phyloP scores from a whole-genome alignment of 2,113 vertebrate species.

The Polypterus bichir region DNA sequence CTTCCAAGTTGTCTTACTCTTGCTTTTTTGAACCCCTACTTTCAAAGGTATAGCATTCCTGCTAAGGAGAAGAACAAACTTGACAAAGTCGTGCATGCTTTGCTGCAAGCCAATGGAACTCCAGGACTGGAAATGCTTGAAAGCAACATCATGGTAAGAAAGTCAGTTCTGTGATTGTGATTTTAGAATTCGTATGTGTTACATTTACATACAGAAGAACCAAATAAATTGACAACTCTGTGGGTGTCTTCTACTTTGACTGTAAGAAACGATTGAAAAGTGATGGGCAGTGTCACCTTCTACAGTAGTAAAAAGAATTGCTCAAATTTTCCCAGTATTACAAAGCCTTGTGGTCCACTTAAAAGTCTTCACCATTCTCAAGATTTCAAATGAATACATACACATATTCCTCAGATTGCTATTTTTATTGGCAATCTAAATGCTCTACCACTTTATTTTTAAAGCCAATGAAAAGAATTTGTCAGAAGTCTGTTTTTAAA shows the following conservation, averaged over 20 bases:
- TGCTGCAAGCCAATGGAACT: constrained; percentile 96
- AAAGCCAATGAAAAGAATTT: no score
- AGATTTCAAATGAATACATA: no score
- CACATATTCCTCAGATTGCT: no score
- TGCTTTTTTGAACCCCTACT: no score
- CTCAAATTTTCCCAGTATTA: no score
- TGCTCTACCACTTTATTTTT: no score
- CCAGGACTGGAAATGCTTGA: constrained; percentile 97
- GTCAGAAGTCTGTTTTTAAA: no score
- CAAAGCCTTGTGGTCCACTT: no score
- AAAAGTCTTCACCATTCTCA: no score
- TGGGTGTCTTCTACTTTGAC: constrained; percentile 2
- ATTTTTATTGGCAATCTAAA: no score
- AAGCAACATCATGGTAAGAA: constrained; percentile 87
- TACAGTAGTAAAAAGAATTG: no score
- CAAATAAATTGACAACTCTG: constrained; percentile 4
- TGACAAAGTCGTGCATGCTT: constrained; percentile 93
- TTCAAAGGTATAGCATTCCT: constrained; percentile 95
- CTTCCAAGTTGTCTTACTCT: not conserved
- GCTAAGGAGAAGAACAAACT: constrained; percentile 95
- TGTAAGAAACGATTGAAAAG: not conserved
- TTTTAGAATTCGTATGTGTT: constrained; percentile 9
- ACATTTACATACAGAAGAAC: not conserved
- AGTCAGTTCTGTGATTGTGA: not conserved
- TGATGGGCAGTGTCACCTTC: not conserved